Evolutionary conservation across 2,113 vertebrate genomes (phyloP), one percentile per base, ranked within the genome.

Genomic region (Psittacula cyanocephala): DNA sequence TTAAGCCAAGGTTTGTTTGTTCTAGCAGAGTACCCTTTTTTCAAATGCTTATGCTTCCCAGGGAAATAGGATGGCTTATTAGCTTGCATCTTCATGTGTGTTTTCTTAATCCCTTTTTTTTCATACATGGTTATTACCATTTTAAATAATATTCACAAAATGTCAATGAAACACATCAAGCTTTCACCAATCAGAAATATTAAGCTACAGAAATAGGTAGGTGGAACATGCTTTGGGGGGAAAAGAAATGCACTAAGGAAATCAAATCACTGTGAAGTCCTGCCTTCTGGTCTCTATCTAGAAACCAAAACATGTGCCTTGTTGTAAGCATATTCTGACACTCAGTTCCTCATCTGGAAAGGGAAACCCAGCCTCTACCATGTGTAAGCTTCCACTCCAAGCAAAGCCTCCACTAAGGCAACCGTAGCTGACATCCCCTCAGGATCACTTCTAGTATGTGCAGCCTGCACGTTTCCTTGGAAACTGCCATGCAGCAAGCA

Each of bases 401-500:
- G 93, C 31, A 89, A 72, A 92, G 59, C 65, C 52, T 93, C 78
- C 74, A 86, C 91, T 81, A 84, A 91, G 57, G 84, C 65, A 92
- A 80, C 92, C 1, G 17, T 39, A 88, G 74, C 95, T 91, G 94
- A 81, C 91, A 94, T 87, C 67, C 96, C 92, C 91, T 89, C 86
- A 94, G 93, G 91, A 96, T 91, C 83, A 87, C 86, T 93, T 77
- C 81, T 96, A 87, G 77, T 92, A 91, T 95, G 91, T 96, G 78
- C 91, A 96, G 94, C 53, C 95, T 84, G 86, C 1, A 24, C 94
- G 96, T 97, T 96, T 93, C 96, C 96, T 94, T 96, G 96, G 96
- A 90, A 96, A 97, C 96, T 95, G 94, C 74, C 92, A 96, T 96
- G 94, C 95, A 92, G 95, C 91, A 94, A 71, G 81, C 91, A 96